Base-by-base conservation (phyloP, 2,797 vertebrate genomes). In the Myoxocephalus aenaeus region DNA sequence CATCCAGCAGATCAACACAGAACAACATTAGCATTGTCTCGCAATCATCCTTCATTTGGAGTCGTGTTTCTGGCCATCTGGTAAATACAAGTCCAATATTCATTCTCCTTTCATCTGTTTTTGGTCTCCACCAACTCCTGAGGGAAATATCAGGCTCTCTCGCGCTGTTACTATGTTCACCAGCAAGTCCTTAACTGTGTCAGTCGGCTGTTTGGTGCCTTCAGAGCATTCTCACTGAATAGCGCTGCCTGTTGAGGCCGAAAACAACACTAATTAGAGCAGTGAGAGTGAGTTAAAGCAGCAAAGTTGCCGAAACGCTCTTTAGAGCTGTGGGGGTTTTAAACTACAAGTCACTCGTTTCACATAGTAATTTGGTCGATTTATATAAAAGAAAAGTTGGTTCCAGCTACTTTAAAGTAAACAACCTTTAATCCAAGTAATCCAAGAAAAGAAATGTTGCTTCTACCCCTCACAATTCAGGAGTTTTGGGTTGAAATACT, bases 141-240 rank as follows among this genome's bases (percentile, higher is more conserved):
- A 57, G 54, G 54, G 54, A 57, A 32, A 27, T 17, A 57, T 57
- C 54, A 57, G 8, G 27, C 1, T 32, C 29, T 29, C 17, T 7
- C 14, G 12, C 6, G 14, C 3, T 46, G 44, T 18, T 46, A 18
- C 54, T 1, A 18, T 57, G 54, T 54, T 29, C 25, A 29, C 53
- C 22, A 54, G 53, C 53, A 17, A 0, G 0, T 48, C 46, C 18
- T 20, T 48, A 17, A 48, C 46, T 18, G 20, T 51, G 50, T 22
- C 48, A 50, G 48, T 36, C 20, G 0, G 0, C 0, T n/a, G 32
- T 0, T n/a, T 51, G 50, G 18, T 38, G 57, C 57, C 20, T n/a
- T 36, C 1, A 59, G 57, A n/a, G 5, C 57, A 11, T 12, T 22
- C n/a, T 53, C 50, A 22, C n/a, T 11, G n/a, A 22, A 53, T 13